Percentiles rank a stretch among this genome's conserved stretches.
Evolutionary conservation across 2,888 invertebrate species (phyloP).

Genomic region (Andrena camellia): DNA sequence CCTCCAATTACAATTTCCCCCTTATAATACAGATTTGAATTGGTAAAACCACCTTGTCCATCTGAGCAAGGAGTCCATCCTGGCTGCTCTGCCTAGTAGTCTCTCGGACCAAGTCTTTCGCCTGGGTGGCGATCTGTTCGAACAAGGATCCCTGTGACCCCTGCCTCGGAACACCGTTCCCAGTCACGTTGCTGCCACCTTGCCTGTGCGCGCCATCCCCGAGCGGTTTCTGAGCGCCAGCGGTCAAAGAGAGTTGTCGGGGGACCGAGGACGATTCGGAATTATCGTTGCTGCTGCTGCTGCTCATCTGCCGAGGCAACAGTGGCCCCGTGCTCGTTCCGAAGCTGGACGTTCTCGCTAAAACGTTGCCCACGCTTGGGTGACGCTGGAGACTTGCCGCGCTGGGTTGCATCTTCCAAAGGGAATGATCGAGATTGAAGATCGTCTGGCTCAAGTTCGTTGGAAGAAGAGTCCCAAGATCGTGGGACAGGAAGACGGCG

Average conservation of each 20-base stretch:
- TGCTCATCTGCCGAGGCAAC: slow-evolving; percentile 76
- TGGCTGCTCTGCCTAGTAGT: slow-evolving; percentile 96
- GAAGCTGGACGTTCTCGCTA: slow-evolving; percentile 89
- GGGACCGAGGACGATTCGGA: slow-evolving; percentile 56
- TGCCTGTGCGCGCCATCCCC: slow-evolving; percentile 67
- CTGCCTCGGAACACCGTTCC: slow-evolving; percentile 88
- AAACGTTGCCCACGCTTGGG: slow-evolving; percentile 87
- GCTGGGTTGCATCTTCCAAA: slow-evolving; percentile 86
- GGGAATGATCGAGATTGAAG: not conserved
- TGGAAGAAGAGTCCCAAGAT: not conserved
- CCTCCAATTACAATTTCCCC: not conserved
- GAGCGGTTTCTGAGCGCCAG: slow-evolving; percentile 39
- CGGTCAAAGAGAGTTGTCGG: slow-evolving; percentile 63
- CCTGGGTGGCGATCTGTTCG: slow-evolving; percentile 95
- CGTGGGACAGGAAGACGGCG: not conserved
- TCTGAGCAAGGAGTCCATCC: slow-evolving; percentile 94
- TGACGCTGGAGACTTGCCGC: slow-evolving; percentile 87
- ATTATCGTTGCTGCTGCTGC: slow-evolving; percentile 68
- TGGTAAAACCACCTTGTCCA: slow-evolving; percentile 91
- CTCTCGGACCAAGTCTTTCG: slow-evolving; percentile 95
- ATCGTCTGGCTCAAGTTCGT: not conserved
- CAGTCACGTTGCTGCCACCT: slow-evolving; percentile 71
- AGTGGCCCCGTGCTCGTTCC: slow-evolving; percentile 85
- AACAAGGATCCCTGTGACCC: slow-evolving; percentile 94
- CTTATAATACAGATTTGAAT: not conserved